Percentiles rank a stretch among this genome's conserved stretches.
Conservation (phyloP, 1,140 invertebrate species). For the Monomorium pharaonis region DNA sequence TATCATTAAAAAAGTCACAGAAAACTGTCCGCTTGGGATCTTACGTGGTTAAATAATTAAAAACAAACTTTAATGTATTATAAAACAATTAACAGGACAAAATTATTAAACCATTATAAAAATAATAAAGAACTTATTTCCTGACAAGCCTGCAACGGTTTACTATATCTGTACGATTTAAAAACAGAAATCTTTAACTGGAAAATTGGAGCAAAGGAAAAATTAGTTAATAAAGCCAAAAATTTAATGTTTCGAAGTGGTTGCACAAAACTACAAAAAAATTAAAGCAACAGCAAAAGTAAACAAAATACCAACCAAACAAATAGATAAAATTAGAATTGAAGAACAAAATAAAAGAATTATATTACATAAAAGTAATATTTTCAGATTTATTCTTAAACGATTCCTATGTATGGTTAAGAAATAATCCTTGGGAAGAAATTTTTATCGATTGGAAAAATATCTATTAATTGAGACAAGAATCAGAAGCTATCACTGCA, state of each 20-base stretch:
- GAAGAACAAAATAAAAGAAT: neutral
- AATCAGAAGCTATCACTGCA: neutral
- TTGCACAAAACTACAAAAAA: neutral
- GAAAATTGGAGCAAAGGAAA: too few species aligned
- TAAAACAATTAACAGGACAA: too few species aligned
- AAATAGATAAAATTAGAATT: neutral
- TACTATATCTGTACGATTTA: too few species aligned
- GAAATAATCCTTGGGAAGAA: neutral
- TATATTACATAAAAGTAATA: neutral
- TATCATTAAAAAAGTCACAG: too few species aligned
- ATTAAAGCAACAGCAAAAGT: neutral
- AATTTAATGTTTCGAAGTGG: neutral
- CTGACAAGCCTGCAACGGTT: too few species aligned
- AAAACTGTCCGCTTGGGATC: too few species aligned
- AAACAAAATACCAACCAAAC: neutral
- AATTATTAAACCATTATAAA: too few species aligned
- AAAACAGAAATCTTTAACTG: too few species aligned
- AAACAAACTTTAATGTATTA: too few species aligned
- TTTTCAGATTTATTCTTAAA: constrained; percentile 3
- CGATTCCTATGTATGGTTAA: constrained; percentile 2
- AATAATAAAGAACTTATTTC: too few species aligned
- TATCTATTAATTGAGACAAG: neutral
- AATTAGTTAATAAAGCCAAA: neutral
- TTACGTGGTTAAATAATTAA: too few species aligned
- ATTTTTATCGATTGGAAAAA: neutral